These are phyloP conservation scores for Anthrax anthrax DNA, from an alignment of 2,888 invertebrate genomes.

Conservation along the genomic window DNA sequence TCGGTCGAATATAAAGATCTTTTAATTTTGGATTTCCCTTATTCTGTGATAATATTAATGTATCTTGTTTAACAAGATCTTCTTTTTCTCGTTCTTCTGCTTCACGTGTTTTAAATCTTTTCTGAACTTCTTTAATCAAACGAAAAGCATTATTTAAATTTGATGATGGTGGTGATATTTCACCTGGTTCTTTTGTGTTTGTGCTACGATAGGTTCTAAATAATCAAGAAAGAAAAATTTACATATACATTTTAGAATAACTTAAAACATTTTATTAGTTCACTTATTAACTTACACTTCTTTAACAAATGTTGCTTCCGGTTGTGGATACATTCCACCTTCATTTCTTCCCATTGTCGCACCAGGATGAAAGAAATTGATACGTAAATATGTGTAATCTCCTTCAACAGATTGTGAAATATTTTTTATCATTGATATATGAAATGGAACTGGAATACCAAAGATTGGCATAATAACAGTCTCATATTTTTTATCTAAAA, in stretches of 20 bases:
- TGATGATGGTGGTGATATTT: conserved; percentile 81
- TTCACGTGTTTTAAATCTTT: conserved; percentile 94
- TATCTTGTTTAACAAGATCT: conserved; percentile 97
- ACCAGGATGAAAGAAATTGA: conserved; percentile 98
- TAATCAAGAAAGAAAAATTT: no score
- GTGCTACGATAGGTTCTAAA: conserved; percentile 93
- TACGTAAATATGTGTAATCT: conserved; percentile 93
- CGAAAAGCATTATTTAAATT: conserved; percentile 95
- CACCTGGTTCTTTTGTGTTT: conserved; percentile 95
- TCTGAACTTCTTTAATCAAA: conserved; percentile 97
- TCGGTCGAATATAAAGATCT: conserved; percentile 96
- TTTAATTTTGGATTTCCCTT: conserved; percentile 97
- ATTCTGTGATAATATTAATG: conserved; percentile 80
- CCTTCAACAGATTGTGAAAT: conserved; percentile 98
- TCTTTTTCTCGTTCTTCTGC: conserved; percentile 98
- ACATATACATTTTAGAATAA: no score
- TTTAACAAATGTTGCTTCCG: conserved; percentile 94
- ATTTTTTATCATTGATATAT: conserved; percentile 98
- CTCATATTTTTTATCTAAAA: conserved; percentile 83
- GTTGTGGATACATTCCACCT: conserved; percentile 78
- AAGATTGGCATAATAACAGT: conserved; percentile 96
- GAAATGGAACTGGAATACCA: conserved; percentile 92
- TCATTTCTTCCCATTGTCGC: conserved; percentile 91
- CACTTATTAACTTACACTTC: conserved; percentile 94
- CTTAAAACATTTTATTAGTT: no score